phyloP scores from a whole-genome alignment of 2,888 invertebrate genomes.

The Melanotus villosus region DNA sequence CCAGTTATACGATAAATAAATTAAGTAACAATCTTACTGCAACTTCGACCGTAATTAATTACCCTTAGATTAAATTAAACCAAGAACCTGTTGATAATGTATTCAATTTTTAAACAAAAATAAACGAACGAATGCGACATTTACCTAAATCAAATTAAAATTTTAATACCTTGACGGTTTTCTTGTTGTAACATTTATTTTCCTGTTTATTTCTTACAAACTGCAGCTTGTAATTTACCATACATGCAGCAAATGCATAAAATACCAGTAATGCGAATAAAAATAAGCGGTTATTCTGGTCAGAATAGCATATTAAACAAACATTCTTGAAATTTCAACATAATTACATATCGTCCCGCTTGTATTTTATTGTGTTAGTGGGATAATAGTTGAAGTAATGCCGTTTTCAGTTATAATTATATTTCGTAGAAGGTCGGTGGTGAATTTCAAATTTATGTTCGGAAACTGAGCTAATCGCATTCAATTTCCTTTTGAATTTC shows the following conservation, averaged over 20 bases:
- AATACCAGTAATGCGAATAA: constrained; percentile 2
- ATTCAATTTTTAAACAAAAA: too few relatives aligned
- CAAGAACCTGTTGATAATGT: too few relatives aligned
- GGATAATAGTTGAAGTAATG: neutral
- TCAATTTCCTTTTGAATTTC: neutral
- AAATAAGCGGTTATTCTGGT: constrained; percentile 21
- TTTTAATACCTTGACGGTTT: too few relatives aligned
- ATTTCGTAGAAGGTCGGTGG: neutral
- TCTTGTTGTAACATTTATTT: neutral
- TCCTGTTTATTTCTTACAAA: neutral
- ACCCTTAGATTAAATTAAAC: too few relatives aligned
- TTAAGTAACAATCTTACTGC: too few relatives aligned
- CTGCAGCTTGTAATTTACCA: constrained; percentile 6
- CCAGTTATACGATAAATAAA: too few relatives aligned
- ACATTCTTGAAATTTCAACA: constrained; percentile 22
- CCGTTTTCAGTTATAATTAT: neutral
- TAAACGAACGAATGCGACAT: too few relatives aligned
- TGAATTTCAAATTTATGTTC: neutral
- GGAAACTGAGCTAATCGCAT: neutral
- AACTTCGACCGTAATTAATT: too few relatives aligned
- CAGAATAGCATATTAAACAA: constrained; percentile 1
- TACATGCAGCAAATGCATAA: neutral
- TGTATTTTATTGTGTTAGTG: constrained; percentile 14
- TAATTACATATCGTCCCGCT: constrained; percentile 15
- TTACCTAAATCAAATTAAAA: too few relatives aligned